phyloP scores from a whole-genome alignment of 2,113 vertebrate species.

The Paedocypris sp. region DNA sequence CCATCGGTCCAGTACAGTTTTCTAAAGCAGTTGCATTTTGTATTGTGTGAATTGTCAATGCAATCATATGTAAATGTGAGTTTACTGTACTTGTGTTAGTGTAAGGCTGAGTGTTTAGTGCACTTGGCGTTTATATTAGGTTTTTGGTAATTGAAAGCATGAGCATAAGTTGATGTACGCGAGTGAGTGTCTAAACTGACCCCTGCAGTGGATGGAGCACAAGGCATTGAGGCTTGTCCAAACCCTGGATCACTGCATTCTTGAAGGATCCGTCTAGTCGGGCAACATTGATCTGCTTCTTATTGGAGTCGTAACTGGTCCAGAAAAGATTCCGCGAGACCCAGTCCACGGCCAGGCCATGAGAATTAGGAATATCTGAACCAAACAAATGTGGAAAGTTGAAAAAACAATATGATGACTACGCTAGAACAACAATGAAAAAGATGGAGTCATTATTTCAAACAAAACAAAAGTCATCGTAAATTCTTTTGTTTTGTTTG shows the following conservation, averaged over 20 bases:
- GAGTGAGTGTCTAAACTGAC: slow-evolving; percentile 45
- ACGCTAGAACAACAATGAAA: not conserved
- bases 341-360: slow-evolving; percentile 92
- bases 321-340: slow-evolving; percentile 95
- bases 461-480: too few species aligned
- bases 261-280: slow-evolving; percentile 94
- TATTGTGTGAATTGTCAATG: too few species aligned
- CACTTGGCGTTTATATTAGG: too few species aligned
- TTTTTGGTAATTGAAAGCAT: too few species aligned
- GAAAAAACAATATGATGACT: too few species aligned
- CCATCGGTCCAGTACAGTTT: slow-evolving; percentile 97
- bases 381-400: too few species aligned
- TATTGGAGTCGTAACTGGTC: slow-evolving; percentile 92
- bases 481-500: too few species aligned
- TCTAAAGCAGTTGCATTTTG: too few species aligned
- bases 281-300: slow-evolving; percentile 95
- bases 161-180: too few species aligned
- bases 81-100: too few species aligned
- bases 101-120: too few species aligned
- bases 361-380: slow-evolving; percentile 86
- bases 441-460: slow-evolving; percentile 5
- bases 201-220: slow-evolving; percentile 83
- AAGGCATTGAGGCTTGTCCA: slow-evolving; percentile 89
- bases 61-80: not conserved
- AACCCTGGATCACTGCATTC: slow-evolving; percentile 87